phyloP scores from a whole-genome alignment of 2,888 invertebrate genomes.

The Marronus borbonicus region DNA sequence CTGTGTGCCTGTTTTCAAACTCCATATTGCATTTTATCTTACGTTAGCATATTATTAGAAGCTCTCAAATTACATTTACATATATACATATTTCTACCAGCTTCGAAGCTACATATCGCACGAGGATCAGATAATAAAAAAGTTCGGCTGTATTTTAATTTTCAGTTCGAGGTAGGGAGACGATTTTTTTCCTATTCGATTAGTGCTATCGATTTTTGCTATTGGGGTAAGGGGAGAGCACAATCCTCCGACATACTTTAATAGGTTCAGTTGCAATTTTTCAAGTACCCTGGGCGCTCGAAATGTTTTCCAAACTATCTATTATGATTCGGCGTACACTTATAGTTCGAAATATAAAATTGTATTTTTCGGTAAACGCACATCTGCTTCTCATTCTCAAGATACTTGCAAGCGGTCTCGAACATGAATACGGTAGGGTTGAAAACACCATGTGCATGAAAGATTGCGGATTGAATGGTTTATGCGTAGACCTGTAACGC shows the following conservation, averaged over 20 bases:
- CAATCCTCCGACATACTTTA: neutral
- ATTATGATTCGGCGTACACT: constrained; percentile 31
- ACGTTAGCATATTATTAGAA: too few species aligned
- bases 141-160: constrained; percentile 44
- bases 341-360: constrained; percentile 31
- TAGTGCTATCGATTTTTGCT: constrained; percentile 27
- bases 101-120: neutral
- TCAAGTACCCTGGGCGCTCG: constrained; percentile 30
- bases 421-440: constrained; percentile 35
- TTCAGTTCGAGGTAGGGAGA: constrained; percentile 23
- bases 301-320: constrained; percentile 11
- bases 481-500: constrained; percentile 51
- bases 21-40: too few species aligned
- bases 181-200: constrained; percentile 42
- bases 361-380: constrained; percentile 23
- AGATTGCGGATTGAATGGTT: constrained; percentile 43
- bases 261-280: constrained; percentile 40
- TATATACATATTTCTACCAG: constrained; percentile 10
- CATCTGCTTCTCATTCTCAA: constrained; percentile 36
- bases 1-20: too few species aligned
- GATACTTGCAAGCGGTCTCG: constrained; percentile 5
- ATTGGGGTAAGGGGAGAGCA: constrained; percentile 2
- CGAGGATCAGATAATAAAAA: constrained; percentile 44
- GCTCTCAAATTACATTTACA: too few species aligned
- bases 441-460: constrained; percentile 53